Base-by-base conservation (phyloP, 2,888 invertebrate genomes). In the Caenorhabditis sp. region DNA sequence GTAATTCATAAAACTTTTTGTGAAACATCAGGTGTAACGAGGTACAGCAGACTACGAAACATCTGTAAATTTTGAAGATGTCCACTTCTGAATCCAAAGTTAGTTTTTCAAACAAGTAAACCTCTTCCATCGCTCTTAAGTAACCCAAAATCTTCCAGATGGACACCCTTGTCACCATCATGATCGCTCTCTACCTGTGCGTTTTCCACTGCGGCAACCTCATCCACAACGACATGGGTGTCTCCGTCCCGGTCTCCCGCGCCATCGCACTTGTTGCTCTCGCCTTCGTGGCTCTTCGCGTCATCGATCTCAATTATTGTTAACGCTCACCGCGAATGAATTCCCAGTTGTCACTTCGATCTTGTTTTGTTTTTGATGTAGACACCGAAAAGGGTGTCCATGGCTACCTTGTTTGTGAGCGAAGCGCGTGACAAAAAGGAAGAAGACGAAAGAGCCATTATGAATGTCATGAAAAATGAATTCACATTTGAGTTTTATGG, bases 221-320 rank as follows among this genome's bases (percentile, higher is more conserved):
- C 16, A 24, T 54, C 58, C 6, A 22, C 3, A 22, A 12, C 70
- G 35, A 24, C 61, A 44, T 24, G 12, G 14, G 19, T 14, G 4
- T 73, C 12, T 24, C 59, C 0, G 0, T 61, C 1, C 31, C 49
- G 10, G 19, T 61, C 12, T 59, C 61, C 16, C 61, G 59, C 6
- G 8, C 38, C 24, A 3, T 73, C 26, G 49, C 35, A 7, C 3
- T 28, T 24, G 24, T 61, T 1, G 49, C 72, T 6, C n/a, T 73
- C 8, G 14, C 61, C 26, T 73, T 73, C n/a, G 49, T 61, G 10
- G 12, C 49, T n/a, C 61, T 73, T 38, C 72, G 72, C 26, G 7
- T 59, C 19, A 19, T 61, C 10, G 72, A 73, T 61, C 35, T 35
- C 19, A 35, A 16, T 24, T 73, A 49, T 22, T 73, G 72, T 22